These are phyloP conservation scores for Parthenolecanium corni DNA, from an alignment of 2,888 invertebrate genomes.

Conservation along the genomic window DNA sequence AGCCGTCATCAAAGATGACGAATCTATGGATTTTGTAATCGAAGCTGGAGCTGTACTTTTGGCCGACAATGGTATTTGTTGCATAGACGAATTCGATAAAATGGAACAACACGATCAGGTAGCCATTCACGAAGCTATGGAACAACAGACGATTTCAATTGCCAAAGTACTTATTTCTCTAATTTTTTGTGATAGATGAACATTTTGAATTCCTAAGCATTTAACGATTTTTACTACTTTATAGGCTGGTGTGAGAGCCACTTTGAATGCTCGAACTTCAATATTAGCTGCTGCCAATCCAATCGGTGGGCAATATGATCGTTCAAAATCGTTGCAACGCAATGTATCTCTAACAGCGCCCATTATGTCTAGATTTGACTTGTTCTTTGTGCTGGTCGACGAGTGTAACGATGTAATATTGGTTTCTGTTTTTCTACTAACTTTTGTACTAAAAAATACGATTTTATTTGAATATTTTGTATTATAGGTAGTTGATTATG, in stretches of 20 bases:
- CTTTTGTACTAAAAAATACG: background rate
- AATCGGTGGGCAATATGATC: constrained; percentile 90
- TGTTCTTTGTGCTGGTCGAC: constrained; percentile 96
- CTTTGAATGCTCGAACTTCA: constrained; percentile 92
- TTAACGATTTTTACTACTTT: no score
- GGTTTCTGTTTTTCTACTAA: background rate
- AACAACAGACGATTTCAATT: constrained; percentile 97
- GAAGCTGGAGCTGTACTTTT: constrained; percentile 99
- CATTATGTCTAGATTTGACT: constrained; percentile 97
- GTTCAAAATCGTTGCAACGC: constrained; percentile 83
- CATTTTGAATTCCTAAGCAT: no score
- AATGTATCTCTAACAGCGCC: constrained; percentile 89
- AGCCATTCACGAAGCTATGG: constrained; percentile 99
- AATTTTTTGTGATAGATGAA: no score
- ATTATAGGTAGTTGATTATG: constrained; percentile 75
- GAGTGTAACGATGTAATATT: constrained; percentile 71
- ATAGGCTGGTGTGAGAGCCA: constrained; percentile 89
- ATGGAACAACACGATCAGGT: constrained; percentile 97
- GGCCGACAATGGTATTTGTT: constrained; percentile 96
- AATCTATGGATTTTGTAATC: constrained; percentile 96
- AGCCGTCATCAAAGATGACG: constrained; percentile 95
- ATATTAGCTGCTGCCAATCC: constrained; percentile 98
- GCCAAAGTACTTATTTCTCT: constrained; percentile 57
- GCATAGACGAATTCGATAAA: constrained; percentile 99
- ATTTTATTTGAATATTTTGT: constrained; percentile 17